Evolutionary conservation across 2,113 vertebrate genomes (phyloP).

Genomic region (Oplegnathus fasciatus): DNA sequence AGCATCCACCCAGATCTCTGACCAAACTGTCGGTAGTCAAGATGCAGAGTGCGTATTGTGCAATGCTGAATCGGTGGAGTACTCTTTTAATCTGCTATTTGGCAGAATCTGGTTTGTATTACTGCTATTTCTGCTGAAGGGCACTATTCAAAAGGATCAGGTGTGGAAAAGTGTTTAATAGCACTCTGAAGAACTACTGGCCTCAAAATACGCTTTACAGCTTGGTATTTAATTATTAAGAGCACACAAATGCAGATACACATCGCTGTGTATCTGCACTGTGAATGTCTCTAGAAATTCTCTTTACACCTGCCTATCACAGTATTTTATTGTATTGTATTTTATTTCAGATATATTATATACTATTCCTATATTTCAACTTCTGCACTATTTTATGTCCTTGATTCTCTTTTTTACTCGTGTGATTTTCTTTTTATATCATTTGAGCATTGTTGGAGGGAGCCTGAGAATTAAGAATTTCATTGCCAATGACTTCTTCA

Average conservation of each 20-base stretch:
- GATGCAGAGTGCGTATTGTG: background rate
- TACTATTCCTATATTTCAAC: too few relatives aligned
- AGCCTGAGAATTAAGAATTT: too few relatives aligned
- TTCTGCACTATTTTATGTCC: too few relatives aligned
- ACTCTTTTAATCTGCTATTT: background rate
- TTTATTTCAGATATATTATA: too few relatives aligned
- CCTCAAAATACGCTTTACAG: background rate
- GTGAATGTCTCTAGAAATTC: background rate
- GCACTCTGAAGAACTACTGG: constrained; percentile 46
- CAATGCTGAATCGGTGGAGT: background rate
- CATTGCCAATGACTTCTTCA: too few relatives aligned
- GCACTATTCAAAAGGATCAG: constrained; percentile 41
- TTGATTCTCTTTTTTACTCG: too few relatives aligned
- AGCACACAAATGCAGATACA: background rate
- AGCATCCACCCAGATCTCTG: background rate
- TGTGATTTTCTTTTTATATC: too few relatives aligned
- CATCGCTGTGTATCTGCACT: background rate
- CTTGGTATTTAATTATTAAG: background rate
- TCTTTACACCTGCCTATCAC: too few relatives aligned
- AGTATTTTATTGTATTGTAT: too few relatives aligned
- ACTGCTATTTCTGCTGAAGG: background rate
- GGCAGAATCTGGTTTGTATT: background rate
- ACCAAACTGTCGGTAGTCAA: background rate
- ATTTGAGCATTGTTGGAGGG: too few relatives aligned
- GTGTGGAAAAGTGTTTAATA: constrained; percentile 61